These are phyloP conservation scores for Tetraodon nigroviridis DNA, from an alignment of 2,113 vertebrate genomes.

Conservation along the genomic window DNA sequence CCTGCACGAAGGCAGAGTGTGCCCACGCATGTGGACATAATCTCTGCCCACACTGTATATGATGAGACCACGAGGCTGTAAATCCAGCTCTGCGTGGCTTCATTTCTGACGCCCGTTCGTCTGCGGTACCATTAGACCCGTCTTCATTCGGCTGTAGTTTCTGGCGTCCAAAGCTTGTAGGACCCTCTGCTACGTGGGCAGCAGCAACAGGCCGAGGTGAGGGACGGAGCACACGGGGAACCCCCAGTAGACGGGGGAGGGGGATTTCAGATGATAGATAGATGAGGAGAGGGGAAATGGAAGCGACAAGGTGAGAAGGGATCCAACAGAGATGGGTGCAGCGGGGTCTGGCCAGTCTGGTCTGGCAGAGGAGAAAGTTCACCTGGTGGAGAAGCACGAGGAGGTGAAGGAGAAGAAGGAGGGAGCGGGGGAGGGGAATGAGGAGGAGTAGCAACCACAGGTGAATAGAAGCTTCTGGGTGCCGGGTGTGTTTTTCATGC, in stretches of 20 bases:
- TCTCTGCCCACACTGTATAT: constrained; percentile 1
- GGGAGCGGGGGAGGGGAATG: constrained; percentile 3
- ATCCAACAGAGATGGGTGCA: constrained; percentile 65
- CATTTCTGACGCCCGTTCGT: constrained; percentile 23
- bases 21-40: constrained; percentile 10
- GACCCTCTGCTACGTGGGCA: too few species aligned
- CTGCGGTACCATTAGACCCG: constrained; percentile 15
- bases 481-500: too few species aligned
- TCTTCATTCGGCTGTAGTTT: constrained; percentile 20
- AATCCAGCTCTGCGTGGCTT: constrained; percentile 17
- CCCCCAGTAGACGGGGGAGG: constrained; percentile 26
- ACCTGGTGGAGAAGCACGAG: constrained; percentile 26
- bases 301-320: constrained; percentile 45
- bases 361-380: constrained; percentile 46
- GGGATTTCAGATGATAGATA: constrained; percentile 53
- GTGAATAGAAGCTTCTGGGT: not conserved
- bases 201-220: not conserved
- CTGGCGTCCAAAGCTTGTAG: too few species aligned
- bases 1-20: constrained; percentile 9
- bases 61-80: not conserved
- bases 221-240: constrained; percentile 40
- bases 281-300: constrained; percentile 31
- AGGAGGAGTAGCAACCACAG: constrained; percentile 30
- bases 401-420: constrained; percentile 28
- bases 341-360: constrained; percentile 53